Evolutionary conservation across 2,797 vertebrate species (phyloP).

Genomic region (Cichlasoma orientale): DNA sequence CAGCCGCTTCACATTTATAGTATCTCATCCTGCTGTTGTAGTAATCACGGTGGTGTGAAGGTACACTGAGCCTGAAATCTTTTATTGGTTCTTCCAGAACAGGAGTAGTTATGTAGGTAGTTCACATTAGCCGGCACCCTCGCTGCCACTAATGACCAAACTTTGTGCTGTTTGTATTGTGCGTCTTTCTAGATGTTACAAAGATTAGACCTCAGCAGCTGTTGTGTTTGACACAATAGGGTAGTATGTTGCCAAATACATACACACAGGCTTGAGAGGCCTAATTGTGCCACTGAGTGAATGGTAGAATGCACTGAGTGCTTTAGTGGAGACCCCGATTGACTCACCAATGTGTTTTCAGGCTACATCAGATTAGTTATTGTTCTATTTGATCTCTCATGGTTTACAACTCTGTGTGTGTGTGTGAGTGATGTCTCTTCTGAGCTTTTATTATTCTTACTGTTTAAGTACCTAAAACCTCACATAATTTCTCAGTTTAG

Average conservation of each 20-base stretch:
- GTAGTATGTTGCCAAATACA: slow-evolving; percentile 14
- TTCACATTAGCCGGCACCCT: not conserved
- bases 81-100: not conserved
- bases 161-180: slow-evolving; percentile 20
- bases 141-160: slow-evolving; percentile 2
- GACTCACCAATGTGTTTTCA: slow-evolving; percentile 20
- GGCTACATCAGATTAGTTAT: not conserved
- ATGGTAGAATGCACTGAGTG: not conserved
- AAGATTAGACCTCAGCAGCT: slow-evolving; percentile 40
- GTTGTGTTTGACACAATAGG: slow-evolving; percentile 60
- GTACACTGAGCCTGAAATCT: not conserved
- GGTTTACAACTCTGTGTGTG: not conserved
- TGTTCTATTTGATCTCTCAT: not conserved
- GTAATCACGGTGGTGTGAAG: not conserved
- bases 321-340: slow-evolving; percentile 16
- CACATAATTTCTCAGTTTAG: not conserved
- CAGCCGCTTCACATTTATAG: not conserved
- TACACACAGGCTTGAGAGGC: slow-evolving; percentile 24
- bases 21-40: not conserved
- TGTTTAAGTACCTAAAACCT: no score
- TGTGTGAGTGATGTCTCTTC: not conserved
- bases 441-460: not conserved
- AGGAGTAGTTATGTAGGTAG: not conserved
- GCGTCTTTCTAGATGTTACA: slow-evolving; percentile 15
- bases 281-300: slow-evolving; percentile 29